Evolutionary conservation across 2,888 invertebrate genomes (phyloP).

Genomic region (Cephus sareptanus): DNA sequence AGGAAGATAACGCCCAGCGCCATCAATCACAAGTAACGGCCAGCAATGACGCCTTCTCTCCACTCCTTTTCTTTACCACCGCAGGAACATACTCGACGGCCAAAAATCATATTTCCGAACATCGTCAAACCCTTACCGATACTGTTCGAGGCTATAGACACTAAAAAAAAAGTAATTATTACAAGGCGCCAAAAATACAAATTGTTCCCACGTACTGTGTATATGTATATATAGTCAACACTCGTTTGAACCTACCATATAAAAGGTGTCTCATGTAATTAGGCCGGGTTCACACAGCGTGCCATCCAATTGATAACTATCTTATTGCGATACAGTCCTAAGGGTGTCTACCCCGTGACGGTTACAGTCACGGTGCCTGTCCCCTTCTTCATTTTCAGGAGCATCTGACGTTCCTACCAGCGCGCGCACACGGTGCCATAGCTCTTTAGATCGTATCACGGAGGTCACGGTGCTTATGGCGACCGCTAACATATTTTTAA

Average conservation of each 20-base stretch:
- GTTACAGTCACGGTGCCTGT: slow-evolving; percentile 53
- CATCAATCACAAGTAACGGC: slow-evolving; percentile 61
- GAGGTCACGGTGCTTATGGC: slow-evolving; percentile 65
- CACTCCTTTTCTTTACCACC: slow-evolving; percentile 25
- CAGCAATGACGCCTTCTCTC: slow-evolving; percentile 57
- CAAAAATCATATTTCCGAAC: not conserved
- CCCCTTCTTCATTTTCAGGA: slow-evolving; percentile 18
- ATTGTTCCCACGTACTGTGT: too few species aligned
- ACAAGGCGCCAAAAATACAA: too few species aligned
- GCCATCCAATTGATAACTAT: not conserved
- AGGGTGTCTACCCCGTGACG: slow-evolving; percentile 40
- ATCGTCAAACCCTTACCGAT: not conserved
- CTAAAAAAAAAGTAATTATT: not conserved
- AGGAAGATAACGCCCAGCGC: slow-evolving; percentile 63
- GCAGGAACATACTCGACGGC: not conserved
- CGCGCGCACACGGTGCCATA: slow-evolving; percentile 30
- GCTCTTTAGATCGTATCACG: slow-evolving; percentile 60
- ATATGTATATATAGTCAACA: not conserved
- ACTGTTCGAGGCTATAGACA: not conserved
- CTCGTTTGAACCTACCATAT: slow-evolving; percentile 3
- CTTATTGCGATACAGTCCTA: not conserved
- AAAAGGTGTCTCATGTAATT: slow-evolving; percentile 2
- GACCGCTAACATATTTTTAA: slow-evolving; percentile 63
- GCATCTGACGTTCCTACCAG: slow-evolving; percentile 54
- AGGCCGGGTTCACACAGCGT: not conserved